Conservation (phyloP, 2,888 invertebrate species). For the Hirtodrosophila histrioides region DNA sequence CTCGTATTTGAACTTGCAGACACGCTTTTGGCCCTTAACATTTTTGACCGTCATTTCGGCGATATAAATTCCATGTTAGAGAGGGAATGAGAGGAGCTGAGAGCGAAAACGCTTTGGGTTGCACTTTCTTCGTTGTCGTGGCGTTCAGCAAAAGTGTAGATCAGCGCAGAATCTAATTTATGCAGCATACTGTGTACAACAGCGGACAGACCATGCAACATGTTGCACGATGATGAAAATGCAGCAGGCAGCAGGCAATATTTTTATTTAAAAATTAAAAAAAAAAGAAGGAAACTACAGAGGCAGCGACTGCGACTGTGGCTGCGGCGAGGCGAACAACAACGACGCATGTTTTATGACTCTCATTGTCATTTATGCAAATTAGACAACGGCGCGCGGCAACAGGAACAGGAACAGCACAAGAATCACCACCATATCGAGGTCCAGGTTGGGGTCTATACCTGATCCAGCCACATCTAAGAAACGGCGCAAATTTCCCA, state of each 20-base stretch:
- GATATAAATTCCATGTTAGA: slow-evolving; percentile 66
- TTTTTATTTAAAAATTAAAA: slow-evolving; percentile 58
- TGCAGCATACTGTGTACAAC: slow-evolving; percentile 45
- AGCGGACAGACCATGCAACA: slow-evolving; percentile 57
- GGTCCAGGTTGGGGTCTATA: slow-evolving; percentile 14
- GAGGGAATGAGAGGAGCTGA: slow-evolving; percentile 17
- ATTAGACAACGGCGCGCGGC: slow-evolving; percentile 62
- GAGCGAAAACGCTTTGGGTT: slow-evolving; percentile 67
- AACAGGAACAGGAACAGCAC: slow-evolving; percentile 24
- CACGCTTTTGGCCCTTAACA: slow-evolving; percentile 83
- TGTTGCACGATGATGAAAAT: slow-evolving; percentile 69
- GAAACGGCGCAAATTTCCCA: slow-evolving; percentile 71
- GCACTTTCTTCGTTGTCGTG: slow-evolving; percentile 68
- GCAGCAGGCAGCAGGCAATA: slow-evolving; percentile 41
- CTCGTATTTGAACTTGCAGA: slow-evolving; percentile 80
- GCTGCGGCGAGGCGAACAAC: slow-evolving; percentile 49
- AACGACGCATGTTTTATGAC: slow-evolving; percentile 81
- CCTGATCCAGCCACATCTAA: slow-evolving; percentile 56
- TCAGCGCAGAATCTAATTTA: slow-evolving; percentile 76
- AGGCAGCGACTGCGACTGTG: slow-evolving; percentile 13
- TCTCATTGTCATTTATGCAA: slow-evolving; percentile 82
- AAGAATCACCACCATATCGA: slow-evolving; percentile 24
- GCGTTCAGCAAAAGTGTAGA: slow-evolving; percentile 71
- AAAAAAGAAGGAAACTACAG: slow-evolving; percentile 4
- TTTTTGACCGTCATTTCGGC: slow-evolving; percentile 77